Percentiles rank a stretch among this genome's conserved stretches.
Conservation (phyloP, 2,797 vertebrate genomes). For the Crypturellus tataupa region DNA sequence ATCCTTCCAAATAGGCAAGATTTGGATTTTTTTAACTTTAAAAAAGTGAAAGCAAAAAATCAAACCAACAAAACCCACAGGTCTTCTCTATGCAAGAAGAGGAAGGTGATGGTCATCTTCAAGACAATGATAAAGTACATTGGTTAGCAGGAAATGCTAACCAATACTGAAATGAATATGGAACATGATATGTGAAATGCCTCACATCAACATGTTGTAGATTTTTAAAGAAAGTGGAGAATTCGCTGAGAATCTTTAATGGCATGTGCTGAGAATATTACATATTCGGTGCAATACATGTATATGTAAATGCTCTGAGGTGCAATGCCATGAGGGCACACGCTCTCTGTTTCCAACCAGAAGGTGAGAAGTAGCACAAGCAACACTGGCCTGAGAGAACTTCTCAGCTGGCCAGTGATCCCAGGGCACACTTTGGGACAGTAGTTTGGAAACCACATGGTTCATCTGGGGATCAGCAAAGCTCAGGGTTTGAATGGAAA, state of each 20-base stretch:
- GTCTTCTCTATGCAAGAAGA: not conserved
- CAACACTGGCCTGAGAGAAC: not conserved
- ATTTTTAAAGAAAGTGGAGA: not conserved
- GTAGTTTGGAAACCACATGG: not conserved
- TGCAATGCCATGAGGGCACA: not conserved
- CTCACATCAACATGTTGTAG: not conserved
- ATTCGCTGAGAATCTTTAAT: not conserved
- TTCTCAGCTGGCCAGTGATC: not conserved
- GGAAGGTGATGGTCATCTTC: not conserved
- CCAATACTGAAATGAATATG: rapidly evolving
- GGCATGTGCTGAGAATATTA: not conserved
- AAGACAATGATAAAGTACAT: not conserved
- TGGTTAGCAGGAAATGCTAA: not conserved
- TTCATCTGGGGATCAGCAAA: not conserved
- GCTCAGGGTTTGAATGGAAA: not conserved
- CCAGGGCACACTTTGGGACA: not conserved
- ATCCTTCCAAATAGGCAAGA: not conserved
- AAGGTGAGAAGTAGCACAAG: not conserved
- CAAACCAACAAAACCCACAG: not conserved
- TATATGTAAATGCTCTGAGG: not conserved
- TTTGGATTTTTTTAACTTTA: not conserved
- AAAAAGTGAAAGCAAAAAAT: not conserved
- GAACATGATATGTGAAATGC: not conserved
- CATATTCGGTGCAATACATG: not conserved
- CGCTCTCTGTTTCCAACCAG: not conserved